Evolutionary conservation across 1,140 invertebrate species (phyloP), one percentile per base, ranked within the genome.

Genomic region (Ostrea edulis): DNA sequence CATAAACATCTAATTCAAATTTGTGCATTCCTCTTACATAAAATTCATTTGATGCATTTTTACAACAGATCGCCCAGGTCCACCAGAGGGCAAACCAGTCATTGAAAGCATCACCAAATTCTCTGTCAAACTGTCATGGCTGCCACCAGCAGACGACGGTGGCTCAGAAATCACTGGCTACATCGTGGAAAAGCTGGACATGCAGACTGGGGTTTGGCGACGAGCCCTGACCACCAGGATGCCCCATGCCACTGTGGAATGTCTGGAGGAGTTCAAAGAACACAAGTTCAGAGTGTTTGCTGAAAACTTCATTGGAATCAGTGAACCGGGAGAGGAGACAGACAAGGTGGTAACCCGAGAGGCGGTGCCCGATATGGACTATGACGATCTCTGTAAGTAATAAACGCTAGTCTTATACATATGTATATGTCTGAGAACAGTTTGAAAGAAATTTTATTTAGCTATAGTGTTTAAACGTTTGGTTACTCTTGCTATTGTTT

Each of bases 281-380:
- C 99, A 99, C 94, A 98, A 99, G 90, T 99, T 99, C 96, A 96
- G 98, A 84, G 98, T 99, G 0, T 97, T 98, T 96, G 98, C 99
- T 86, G 98, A 99, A 95, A 99, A 99, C 95, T 97, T 98, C 93
- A 99, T 99, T 93, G 99, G 98, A 84, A 97, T 97, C 86, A 99
- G 98, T 25, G 98, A 99, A 91, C 98, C 98, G 7, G 97, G 95
- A 55, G 90, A 94, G 51, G 91, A 92, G 81, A 91, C 92, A 12
- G 92, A 92, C 68, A 85, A 90, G 12, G 91, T 93, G 8, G 88
- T 92, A 0, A 94, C 91, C 0, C 91, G 89, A 82, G 91, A 99
- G 96, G 98, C 98, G 20, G 91, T 91, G 53, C 90, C 92, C 14
- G 89, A 92, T 53, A 89, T 94, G 52, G 91, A 94, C 87, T 95